Evolutionary conservation across 2,888 invertebrate genomes (phyloP), one percentile per base, ranked within the genome.

Genomic region (Amaurobius ferox): DNA sequence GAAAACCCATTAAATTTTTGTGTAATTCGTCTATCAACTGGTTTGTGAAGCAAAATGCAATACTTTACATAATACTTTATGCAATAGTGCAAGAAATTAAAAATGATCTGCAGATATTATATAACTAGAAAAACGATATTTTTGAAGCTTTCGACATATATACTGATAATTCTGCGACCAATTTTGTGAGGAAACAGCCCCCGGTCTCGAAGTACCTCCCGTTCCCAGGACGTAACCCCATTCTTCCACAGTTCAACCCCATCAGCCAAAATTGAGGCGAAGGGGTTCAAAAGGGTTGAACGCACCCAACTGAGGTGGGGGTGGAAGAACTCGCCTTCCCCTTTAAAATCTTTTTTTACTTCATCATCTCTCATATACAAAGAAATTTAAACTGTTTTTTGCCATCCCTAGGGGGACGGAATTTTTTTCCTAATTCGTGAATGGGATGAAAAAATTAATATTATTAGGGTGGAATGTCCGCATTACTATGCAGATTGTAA

Each of bases 261-360:
- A 72, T 77, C 77, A 64, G 55, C 77, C 76, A 29, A 55, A 77
- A 83, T 70, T 71, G 71, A 66, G 64, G 62, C 40, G 35, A 77
- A 71, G 71, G 81, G 76, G 83, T 66, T 64, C 66, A 85, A 85
- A 85, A 85, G 83, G 83, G 83, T 85, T 85, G 83, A 85, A 67
- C 67, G 72, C 77, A 85, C 77, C 78, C 77, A 72, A 64, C 72
- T 77, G 72, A 55, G 40, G n/a, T 26, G n/a, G 39, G 44, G 48
- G 48, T 23, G 55, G 19, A 48, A 28, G 64, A 39, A 39, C 19
- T 30, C 29, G 16, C 30, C 40, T 26, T 39, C 55, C 30, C 29
- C 30, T 2, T 61, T 30, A 2, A 28, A 13, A 28, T 30, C 39
- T 70, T 74, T 74, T 70, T 74, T 70, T 68, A 1, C 30, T 67